These are phyloP conservation scores for Lontra canadensis DNA, from an alignment of 2,113 vertebrate genomes.

Conservation along the genomic window DNA sequence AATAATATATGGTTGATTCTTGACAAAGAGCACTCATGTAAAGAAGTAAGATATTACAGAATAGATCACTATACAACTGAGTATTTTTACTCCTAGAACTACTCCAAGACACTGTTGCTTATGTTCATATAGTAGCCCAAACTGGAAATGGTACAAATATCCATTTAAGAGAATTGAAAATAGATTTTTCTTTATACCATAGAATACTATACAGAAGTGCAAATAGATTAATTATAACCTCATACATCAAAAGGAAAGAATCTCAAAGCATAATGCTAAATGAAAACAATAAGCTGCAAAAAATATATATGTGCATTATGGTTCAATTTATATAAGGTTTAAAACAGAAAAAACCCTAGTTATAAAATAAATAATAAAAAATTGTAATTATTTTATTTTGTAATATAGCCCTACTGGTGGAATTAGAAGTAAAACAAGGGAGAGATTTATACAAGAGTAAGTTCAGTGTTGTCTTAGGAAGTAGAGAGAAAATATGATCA, in stretches of 20 bases:
- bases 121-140: not conserved
- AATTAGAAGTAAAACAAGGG: not conserved
- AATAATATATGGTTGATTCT: conserved; percentile 15
- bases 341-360: not conserved
- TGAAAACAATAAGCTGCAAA: not conserved
- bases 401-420: not conserved
- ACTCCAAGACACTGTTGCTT: not conserved
- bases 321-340: not conserved
- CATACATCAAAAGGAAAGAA: not conserved
- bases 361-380: not conserved
- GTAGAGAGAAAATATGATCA: not conserved
- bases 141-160: not conserved
- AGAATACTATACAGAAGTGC: not conserved
- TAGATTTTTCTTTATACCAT: not conserved
- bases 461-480: not conserved
- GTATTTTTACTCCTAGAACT: not conserved
- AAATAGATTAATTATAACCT: not conserved
- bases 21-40: not conserved
- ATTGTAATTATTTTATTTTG: not conserved
- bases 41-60: not conserved
- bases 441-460: not conserved
- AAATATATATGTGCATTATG: not conserved
- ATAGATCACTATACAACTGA: not conserved
- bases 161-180: not conserved
- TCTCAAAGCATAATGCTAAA: not conserved